These are phyloP conservation scores for Fundulus diaphanus DNA, from an alignment of 2,797 vertebrate species.

Conservation along the genomic window DNA sequence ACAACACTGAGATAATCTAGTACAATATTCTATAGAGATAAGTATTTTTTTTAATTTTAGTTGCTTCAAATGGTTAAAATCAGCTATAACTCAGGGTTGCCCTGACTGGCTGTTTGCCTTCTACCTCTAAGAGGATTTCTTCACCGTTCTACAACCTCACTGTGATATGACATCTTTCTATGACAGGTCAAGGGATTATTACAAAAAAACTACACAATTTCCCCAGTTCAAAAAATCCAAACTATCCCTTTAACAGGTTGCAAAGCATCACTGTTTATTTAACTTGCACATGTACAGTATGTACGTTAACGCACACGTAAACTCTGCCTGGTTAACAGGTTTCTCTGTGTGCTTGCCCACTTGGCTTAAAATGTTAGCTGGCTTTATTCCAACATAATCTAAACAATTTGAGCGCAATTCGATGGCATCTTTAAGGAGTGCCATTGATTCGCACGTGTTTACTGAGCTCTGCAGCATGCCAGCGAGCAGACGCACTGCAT, in stretches of 20 bases:
- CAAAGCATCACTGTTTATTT: background rate
- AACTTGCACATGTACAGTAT: background rate
- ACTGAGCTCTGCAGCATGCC: slow-evolving; percentile 22
- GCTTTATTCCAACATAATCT: slow-evolving; percentile 40
- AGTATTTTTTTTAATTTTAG: background rate
- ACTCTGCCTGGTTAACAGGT: slow-evolving; percentile 24
- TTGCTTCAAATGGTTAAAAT: background rate
- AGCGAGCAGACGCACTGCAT: slow-evolving; percentile 41
- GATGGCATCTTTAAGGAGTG: slow-evolving; percentile 35
- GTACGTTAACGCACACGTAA: slow-evolving; percentile 13
- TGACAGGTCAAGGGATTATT: background rate
- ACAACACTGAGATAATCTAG: background rate
- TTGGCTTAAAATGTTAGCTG: slow-evolving; percentile 36
- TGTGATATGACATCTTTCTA: background rate
- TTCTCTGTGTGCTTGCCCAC: slow-evolving; percentile 19
- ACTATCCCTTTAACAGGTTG: background rate
- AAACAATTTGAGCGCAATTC: slow-evolving; percentile 25
- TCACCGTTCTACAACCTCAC: background rate
- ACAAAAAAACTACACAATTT: background rate
- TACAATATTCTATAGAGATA: background rate
- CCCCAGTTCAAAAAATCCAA: background rate
- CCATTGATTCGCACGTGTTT: slow-evolving; percentile 61
- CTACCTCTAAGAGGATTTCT: background rate
- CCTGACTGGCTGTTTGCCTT: background rate
- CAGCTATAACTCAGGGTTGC: background rate